phyloP scores from a whole-genome alignment of 2,888 invertebrate genomes.

The Polydrusus tereticollis region DNA sequence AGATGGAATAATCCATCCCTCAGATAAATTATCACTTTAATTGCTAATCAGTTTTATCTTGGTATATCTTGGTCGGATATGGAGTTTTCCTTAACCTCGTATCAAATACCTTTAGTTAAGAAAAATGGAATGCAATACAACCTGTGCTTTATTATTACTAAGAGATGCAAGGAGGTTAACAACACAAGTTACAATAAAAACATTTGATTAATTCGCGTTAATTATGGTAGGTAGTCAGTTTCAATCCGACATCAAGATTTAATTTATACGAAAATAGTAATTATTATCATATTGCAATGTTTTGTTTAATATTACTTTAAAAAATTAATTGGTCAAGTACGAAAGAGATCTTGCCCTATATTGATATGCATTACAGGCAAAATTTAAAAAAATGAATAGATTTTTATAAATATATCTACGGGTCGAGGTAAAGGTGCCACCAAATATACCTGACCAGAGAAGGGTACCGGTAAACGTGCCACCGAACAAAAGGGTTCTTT shows the following conservation, averaged over 20 bases:
- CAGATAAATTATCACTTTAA: constrained; percentile 17
- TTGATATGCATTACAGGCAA: too few species aligned
- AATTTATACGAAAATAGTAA: background rate
- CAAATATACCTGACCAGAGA: too few species aligned
- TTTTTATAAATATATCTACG: too few species aligned
- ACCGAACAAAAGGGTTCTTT: too few species aligned
- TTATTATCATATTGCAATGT: background rate
- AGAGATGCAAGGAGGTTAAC: constrained; percentile 29
- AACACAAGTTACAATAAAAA: background rate
- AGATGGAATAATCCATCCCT: constrained; percentile 28
- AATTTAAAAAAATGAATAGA: too few species aligned
- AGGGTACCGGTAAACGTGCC: too few species aligned
- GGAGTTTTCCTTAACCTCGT: constrained; percentile 35
- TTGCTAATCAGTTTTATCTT: background rate
- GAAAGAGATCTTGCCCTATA: background rate
- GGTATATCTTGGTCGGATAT: background rate
- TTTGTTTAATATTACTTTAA: background rate
- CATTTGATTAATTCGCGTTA: background rate
- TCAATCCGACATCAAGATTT: background rate
- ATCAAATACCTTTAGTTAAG: constrained; percentile 17
- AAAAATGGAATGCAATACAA: constrained; percentile 13
- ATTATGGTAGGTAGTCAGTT: background rate
- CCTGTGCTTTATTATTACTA: background rate
- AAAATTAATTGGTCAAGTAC: background rate
- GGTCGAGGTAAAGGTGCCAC: too few species aligned